Evolutionary conservation across 1,140 invertebrate genomes (phyloP).

Genomic region (Phenacoccus solenopsis): DNA sequence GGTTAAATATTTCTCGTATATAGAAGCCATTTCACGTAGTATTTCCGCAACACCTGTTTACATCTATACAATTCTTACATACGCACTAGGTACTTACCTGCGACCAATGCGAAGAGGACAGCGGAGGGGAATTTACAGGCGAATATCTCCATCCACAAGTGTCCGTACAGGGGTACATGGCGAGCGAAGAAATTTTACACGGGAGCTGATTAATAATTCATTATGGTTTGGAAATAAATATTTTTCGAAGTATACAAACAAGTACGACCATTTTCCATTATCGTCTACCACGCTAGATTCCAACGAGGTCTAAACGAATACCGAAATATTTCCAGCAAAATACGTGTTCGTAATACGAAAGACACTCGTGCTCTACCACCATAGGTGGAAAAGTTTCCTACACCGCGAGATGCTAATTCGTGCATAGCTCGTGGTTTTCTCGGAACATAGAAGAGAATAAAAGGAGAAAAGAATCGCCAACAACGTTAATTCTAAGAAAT

Average conservation of each 20-base stretch:
- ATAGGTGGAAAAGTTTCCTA: not conserved
- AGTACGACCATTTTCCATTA: not conserved
- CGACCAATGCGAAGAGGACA: too few relatives aligned
- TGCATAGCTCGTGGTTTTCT: too few relatives aligned
- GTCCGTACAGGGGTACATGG: not conserved
- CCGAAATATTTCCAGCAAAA: not conserved
- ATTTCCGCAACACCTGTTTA: not conserved
- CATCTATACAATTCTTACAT: not conserved
- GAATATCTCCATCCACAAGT: not conserved
- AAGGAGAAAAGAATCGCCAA: too few relatives aligned
- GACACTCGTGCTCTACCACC: not conserved
- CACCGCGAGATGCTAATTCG: not conserved
- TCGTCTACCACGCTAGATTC: not conserved
- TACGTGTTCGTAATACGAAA: not conserved
- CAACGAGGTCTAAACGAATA: not conserved
- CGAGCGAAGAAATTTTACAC: not conserved
- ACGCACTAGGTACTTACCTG: not conserved
- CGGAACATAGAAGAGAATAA: too few relatives aligned
- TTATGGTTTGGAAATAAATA: not conserved
- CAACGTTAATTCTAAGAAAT: too few relatives aligned
- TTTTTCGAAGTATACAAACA: too few relatives aligned
- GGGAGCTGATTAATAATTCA: not conserved
- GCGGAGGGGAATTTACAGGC: not conserved
- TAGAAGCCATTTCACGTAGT: not conserved
- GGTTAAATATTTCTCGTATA: not conserved